Conservation (phyloP, 2,888 invertebrate species). For the Blera fallax region DNA sequence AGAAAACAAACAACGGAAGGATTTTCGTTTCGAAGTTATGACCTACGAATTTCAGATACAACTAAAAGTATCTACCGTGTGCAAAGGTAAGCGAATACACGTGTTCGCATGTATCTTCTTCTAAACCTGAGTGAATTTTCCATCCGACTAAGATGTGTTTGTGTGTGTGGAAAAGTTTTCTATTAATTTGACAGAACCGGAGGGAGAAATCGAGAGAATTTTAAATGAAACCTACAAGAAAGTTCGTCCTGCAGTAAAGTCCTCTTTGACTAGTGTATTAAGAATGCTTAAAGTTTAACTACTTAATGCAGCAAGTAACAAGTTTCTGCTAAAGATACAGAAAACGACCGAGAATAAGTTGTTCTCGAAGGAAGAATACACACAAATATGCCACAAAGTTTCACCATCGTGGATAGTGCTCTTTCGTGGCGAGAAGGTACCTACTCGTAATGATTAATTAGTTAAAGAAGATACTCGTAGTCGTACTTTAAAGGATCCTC, state of each 20-base stretch:
- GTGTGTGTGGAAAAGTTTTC: slow-evolving; percentile 52
- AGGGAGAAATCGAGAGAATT: slow-evolving; percentile 21
- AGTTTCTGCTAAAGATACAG: slow-evolving; percentile 26
- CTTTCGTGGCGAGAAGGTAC: not conserved
- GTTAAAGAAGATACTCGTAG: slow-evolving; percentile 24
- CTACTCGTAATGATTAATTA: slow-evolving; percentile 70
- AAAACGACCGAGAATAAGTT: not conserved
- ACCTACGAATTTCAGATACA: slow-evolving; percentile 4
- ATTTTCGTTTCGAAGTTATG: slow-evolving; percentile 46
- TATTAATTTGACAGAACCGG: slow-evolving; percentile 63
- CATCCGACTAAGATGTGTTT: slow-evolving; percentile 1
- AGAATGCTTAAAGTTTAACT: slow-evolving; percentile 57
- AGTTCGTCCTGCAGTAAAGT: slow-evolving; percentile 47
- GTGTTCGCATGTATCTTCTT: too few species aligned
- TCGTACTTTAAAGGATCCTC: slow-evolving; percentile 30
- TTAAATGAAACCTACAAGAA: slow-evolving; percentile 50
- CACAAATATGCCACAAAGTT: slow-evolving; percentile 34
- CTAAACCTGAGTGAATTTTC: not conserved
- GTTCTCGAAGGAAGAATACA: not conserved
- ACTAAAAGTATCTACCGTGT: not conserved
- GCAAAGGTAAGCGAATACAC: slow-evolving; percentile 2
- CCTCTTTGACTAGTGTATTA: slow-evolving; percentile 23
- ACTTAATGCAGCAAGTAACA: slow-evolving; percentile 61
- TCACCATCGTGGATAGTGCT: slow-evolving; percentile 9
- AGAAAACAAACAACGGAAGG: slow-evolving; percentile 21